Conservation (phyloP, 2,797 vertebrate species). For the Podarcis siculus region DNA sequence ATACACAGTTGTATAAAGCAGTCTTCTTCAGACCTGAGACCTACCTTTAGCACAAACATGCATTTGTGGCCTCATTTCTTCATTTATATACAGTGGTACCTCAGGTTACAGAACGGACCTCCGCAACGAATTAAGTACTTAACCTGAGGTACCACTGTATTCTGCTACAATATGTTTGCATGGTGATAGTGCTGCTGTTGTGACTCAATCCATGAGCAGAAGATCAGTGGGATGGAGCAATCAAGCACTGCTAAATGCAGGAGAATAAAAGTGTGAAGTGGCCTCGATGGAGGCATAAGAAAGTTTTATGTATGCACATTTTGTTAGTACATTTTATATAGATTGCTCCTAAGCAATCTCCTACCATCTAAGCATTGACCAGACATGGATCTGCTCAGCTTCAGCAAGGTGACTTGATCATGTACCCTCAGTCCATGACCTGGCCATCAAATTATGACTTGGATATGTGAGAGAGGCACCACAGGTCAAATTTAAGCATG, state of each 20-base stretch:
- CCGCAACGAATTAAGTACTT: too few species aligned
- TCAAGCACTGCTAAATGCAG: background rate
- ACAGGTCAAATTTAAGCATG: background rate
- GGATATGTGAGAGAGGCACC: background rate
- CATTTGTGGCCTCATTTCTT: too few species aligned
- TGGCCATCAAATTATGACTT: background rate
- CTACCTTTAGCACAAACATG: background rate
- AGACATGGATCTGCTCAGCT: too few species aligned
- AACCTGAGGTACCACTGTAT: too few species aligned
- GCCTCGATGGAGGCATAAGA: background rate
- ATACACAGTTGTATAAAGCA: background rate
- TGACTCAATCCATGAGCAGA: background rate
- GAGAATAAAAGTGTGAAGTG: background rate
- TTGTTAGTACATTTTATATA: too few species aligned
- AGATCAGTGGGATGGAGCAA: background rate
- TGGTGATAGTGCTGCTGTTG: background rate
- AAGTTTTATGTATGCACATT: background rate
- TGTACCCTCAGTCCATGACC: too few species aligned
- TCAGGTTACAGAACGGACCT: too few species aligned
- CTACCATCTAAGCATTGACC: too few species aligned
- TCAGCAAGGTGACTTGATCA: background rate
- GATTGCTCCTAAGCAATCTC: too few species aligned
- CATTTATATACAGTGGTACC: too few species aligned
- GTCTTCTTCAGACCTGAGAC: background rate
- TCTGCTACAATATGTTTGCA: too few species aligned